Base-by-base conservation (phyloP, 37 sponge, comb jelly and placozoan species). In the Hexactinellida sp. region DNA sequence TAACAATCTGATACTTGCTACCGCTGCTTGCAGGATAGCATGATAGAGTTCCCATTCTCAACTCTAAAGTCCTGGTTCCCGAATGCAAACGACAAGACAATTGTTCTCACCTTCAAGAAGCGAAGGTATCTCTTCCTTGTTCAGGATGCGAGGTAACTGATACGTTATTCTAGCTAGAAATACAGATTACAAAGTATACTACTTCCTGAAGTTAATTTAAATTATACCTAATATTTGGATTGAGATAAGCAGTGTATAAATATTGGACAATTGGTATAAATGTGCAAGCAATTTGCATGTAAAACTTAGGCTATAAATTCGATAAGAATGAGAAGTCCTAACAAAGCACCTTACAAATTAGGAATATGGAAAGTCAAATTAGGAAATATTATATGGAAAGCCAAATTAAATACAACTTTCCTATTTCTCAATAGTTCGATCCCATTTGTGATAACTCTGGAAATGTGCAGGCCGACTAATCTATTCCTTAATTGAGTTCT, bases 41-140 rank as follows among this genome's bases (percentile, higher is more conserved):
- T 63, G 76, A 63, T 63, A 10, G 76, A 63, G 34, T 63, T 63
- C 13, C 76, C 76, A 7, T 63, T 63, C 13, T n/a, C 76, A 7
- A 25, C 76, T 25, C 76, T 63, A 23, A 63, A 63, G 76, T 63
- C 76, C 13, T 63, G 76, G 76, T 63, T 63, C 76, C 76, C 76
- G 5, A 63, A 63, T 23, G 13, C 76, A 63, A 63, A 63, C 34
- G 76, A 63, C 76, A 63, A 63, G 21, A 63, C 76, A 63, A 63
- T 63, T n/a, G 76, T 63, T n/a, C 76, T 63, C 76, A 63, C 21
- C 34, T 63, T 63, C 34, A 63, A 63, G 13, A 63, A 63, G 30
- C 25, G 76, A 23, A 63, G 76, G 13, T 63, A 63, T 63, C 76
- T 63, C 21, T 63, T 63, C 30, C 76, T 63, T 5, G 76, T 63